Evolutionary conservation across 1,140 invertebrate species (phyloP).

Genomic region (Brachionus manjavacas): DNA sequence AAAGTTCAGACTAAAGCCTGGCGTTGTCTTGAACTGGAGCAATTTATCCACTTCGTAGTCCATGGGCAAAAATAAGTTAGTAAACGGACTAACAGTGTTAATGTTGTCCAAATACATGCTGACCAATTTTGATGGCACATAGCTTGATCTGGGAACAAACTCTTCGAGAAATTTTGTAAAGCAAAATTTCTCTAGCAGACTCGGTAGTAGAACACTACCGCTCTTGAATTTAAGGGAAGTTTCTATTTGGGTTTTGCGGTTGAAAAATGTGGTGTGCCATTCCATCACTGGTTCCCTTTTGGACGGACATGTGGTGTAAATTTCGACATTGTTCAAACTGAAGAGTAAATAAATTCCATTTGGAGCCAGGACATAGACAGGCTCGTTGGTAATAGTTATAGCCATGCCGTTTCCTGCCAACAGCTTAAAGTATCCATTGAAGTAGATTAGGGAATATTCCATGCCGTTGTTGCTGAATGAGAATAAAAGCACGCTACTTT

Average conservation of each 20-base stretch:
- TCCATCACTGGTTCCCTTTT: not conserved
- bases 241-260: not conserved
- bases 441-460: not conserved
- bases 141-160: not conserved
- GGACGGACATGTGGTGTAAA: not conserved
- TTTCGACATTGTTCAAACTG: not conserved
- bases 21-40: not conserved
- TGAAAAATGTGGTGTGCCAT: not conserved
- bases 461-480: not conserved
- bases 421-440: conserved; percentile 15
- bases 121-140: not conserved
- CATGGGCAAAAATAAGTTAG: not conserved
- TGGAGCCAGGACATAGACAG: not conserved
- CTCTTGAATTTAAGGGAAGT: not conserved
- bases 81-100: not conserved
- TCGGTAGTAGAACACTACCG: not conserved
- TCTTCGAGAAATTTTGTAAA: not conserved
- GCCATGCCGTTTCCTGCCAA: not conserved
- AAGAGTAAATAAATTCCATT: not conserved
- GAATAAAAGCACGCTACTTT: not conserved
- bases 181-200: not conserved
- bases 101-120: not conserved
- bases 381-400: not conserved
- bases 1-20: conserved; percentile 12
- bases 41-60: not conserved